phyloP scores from a whole-genome alignment of 2,888 invertebrate species.

The Oscheius myriophilus region DNA sequence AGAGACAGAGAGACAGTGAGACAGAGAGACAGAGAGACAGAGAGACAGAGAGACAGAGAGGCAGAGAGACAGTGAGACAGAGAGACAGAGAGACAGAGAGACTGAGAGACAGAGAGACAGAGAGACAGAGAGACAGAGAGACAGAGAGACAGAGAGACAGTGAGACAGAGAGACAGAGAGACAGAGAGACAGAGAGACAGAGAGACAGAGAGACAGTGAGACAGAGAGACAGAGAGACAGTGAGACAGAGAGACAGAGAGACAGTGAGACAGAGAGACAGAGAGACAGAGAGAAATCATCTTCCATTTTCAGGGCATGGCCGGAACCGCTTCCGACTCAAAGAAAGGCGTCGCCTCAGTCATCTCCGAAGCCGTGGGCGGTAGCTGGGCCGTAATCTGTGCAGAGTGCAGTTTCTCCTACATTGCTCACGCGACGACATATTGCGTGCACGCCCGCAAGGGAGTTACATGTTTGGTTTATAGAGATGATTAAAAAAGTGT shows the following conservation, averaged over 20 bases:
- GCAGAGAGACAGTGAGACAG: not conserved
- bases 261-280: not conserved
- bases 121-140: not conserved
- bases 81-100: not conserved
- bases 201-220: not conserved
- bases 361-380: conserved; percentile 37
- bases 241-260: not conserved
- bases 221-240: not conserved
- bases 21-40: not conserved
- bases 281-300: conserved; percentile 1
- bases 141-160: not conserved
- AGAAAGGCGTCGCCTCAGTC: conserved; percentile 33
- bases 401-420: conserved; percentile 47
- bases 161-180: not conserved
- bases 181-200: not conserved
- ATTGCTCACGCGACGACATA: conserved; percentile 42
- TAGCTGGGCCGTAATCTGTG: conserved; percentile 46
- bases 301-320: conserved; percentile 39
- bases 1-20: not conserved
- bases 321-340: conserved; percentile 38
- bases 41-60: not conserved
- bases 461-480: conserved; percentile 47
- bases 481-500: conserved; percentile 22
- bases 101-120: not conserved
- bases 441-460: conserved; percentile 46